phyloP scores from a whole-genome alignment of 2,888 invertebrate species.

The Alloscopus bannaensis region DNA sequence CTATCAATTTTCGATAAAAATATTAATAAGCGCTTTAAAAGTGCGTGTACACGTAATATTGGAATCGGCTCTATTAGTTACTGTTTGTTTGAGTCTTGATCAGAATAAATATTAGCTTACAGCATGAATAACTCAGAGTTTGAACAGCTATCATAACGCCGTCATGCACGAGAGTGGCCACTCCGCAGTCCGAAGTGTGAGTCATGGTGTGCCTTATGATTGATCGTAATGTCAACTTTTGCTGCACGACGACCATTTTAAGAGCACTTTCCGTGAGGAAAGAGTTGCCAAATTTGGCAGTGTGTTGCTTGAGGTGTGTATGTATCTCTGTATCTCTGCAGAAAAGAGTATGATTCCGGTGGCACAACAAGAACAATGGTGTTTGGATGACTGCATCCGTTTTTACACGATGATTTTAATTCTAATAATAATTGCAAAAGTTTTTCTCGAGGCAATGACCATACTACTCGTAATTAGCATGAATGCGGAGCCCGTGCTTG shows the following conservation, averaged over 20 bases:
- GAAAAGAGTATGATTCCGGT: neutral
- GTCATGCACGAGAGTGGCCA: neutral
- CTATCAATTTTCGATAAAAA: neutral
- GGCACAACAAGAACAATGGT: neutral
- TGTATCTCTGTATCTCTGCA: neutral
- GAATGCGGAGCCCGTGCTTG: neutral
- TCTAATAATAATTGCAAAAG: too few relatives aligned
- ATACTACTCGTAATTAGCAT: too few relatives aligned
- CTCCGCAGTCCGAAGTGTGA: neutral
- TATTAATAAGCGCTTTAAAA: neutral
- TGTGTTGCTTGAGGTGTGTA: neutral
- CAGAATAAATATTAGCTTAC: too few relatives aligned
- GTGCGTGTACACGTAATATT: neutral
- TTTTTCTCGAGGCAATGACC: too few relatives aligned
- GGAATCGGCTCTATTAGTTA: neutral
- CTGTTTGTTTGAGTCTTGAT: too few relatives aligned
- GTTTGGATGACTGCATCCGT: neutral
- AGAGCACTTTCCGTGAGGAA: neutral
- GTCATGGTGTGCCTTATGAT: conserved; percentile 14
- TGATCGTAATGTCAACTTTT: conserved; percentile 39
- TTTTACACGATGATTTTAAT: neutral
- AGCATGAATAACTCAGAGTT: neutral
- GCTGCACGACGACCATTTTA: conserved; percentile 14
- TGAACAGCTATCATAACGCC: neutral
- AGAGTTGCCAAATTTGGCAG: neutral